Conservation (phyloP, 2,113 vertebrate species). For the Trichechus manatus region DNA sequence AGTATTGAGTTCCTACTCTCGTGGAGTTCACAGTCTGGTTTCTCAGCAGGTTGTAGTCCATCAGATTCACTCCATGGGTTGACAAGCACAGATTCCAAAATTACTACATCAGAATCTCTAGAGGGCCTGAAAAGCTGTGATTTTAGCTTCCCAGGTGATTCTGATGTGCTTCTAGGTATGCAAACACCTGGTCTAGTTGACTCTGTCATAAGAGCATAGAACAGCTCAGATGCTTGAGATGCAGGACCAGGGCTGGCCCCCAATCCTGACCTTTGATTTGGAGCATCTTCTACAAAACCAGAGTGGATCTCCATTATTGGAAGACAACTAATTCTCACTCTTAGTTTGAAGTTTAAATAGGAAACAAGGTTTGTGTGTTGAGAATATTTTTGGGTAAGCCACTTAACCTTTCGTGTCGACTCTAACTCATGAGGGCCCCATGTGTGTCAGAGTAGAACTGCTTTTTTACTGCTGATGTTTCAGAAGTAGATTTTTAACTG, state of each 20-base stretch:
- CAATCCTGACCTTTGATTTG: neutral
- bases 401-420: neutral
- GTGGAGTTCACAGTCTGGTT: neutral
- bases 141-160: neutral
- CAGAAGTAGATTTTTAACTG: neutral
- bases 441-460: neutral
- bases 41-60: neutral
- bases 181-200: neutral
- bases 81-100: neutral
- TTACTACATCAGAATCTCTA: neutral
- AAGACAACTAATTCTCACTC: neutral
- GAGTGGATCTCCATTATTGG: neutral
- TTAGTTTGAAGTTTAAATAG: slow-evolving; percentile 13
- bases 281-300: neutral
- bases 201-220: neutral
- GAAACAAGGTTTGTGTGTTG: neutral
- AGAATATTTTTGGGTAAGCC: neutral
- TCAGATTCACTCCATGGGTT: neutral
- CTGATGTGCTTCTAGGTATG: neutral
- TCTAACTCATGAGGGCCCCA: neutral
- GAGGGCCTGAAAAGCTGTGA: neutral
- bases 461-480: neutral
- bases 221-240: neutral
- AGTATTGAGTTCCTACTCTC: neutral
- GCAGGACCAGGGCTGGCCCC: neutral